A percentile compares a stretch with the other conserved stretches of the same genome.
Conservation (phyloP, 2,113 vertebrate genomes). For the Oenanthe oenanthe region DNA sequence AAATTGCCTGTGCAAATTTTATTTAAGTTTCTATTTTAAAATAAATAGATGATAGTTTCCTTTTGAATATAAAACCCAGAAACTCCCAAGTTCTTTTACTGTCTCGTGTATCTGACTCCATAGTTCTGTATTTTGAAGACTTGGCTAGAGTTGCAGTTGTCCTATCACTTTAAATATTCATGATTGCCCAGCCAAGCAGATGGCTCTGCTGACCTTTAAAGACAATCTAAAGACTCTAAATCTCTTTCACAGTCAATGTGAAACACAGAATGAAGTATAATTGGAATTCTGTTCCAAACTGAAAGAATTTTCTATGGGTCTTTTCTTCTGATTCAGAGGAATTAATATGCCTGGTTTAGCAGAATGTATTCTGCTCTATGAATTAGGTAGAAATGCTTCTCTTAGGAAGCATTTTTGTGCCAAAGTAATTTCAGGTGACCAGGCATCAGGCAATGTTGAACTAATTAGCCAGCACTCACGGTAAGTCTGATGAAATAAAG, state of each 20-base stretch:
- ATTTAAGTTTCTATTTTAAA: background rate
- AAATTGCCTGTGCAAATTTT: background rate
- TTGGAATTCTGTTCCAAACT: background rate
- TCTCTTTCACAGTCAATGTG: background rate
- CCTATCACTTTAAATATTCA: background rate
- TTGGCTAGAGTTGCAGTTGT: background rate
- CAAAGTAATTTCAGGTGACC: background rate
- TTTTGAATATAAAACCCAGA: background rate
- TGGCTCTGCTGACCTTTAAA: constrained; percentile 2
- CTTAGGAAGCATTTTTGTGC: background rate
- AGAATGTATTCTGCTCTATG: background rate
- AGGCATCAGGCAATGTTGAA: background rate
- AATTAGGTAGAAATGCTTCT: background rate
- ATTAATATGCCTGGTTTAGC: background rate
- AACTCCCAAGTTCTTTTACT: background rate
- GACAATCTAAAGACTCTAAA: background rate
- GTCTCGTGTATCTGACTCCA: background rate
- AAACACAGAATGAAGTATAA: background rate
- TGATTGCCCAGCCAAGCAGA: background rate
- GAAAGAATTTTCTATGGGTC: background rate
- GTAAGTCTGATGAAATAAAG: constrained; percentile 8
- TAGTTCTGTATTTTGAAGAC: background rate
- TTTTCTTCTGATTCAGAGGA: background rate
- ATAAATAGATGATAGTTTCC: background rate
- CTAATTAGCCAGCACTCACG: background rate